Percentiles rank a stretch among this genome's conserved stretches.
These are phyloP conservation scores for Ashinkailepas kermadecensis DNA, from an alignment of 2,888 invertebrate species.

Conservation along the genomic window DNA sequence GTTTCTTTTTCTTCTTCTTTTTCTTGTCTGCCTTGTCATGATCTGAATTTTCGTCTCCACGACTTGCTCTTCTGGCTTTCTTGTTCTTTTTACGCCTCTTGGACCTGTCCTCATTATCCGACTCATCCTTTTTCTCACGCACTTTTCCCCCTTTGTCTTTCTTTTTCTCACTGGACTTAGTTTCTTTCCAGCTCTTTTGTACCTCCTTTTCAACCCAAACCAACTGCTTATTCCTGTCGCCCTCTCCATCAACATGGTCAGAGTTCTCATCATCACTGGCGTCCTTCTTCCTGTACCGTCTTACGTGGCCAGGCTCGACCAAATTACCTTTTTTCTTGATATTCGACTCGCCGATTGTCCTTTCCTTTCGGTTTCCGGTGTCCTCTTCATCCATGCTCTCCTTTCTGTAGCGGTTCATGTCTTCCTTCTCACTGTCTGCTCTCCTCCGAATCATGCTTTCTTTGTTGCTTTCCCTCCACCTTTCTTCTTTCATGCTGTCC, in stretches of 20 bases:
- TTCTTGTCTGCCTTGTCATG: background rate
- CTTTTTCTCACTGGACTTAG: background rate
- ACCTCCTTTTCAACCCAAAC: background rate
- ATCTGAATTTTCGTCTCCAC: background rate
- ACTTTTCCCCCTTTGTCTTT: background rate
- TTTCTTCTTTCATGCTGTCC: background rate
- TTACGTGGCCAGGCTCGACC: too few species aligned
- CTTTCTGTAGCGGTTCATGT: background rate
- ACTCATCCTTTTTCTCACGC: background rate
- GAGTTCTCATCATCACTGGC: too few species aligned
- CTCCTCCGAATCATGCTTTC: background rate
- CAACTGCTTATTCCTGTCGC: too few species aligned
- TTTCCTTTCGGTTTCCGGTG: too few species aligned
- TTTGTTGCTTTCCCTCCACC: background rate
- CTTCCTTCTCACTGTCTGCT: background rate
- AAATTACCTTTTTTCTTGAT: too few species aligned
- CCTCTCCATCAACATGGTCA: too few species aligned
- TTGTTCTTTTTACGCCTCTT: background rate
- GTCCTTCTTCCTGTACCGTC: too few species aligned
- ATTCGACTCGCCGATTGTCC: too few species aligned
- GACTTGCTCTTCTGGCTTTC: background rate
- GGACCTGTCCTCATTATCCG: background rate
- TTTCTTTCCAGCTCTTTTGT: background rate
- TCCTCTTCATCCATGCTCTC: background rate
- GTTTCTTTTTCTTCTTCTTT: slow-evolving; percentile 14